These are phyloP conservation scores for Pachypsylla venusta DNA, from an alignment of 1,140 invertebrate genomes.

Conservation along the genomic window DNA sequence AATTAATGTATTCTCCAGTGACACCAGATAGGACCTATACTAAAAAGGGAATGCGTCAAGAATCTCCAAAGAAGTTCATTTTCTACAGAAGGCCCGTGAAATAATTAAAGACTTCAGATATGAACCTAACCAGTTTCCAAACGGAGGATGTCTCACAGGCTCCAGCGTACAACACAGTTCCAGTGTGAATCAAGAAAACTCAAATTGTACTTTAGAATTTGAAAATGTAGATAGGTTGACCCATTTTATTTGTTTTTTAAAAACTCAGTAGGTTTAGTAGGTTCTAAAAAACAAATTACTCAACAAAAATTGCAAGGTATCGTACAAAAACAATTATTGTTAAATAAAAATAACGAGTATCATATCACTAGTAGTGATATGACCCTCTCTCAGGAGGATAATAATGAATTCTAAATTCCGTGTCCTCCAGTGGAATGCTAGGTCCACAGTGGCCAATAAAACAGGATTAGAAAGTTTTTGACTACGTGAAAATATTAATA, in stretches of 20 bases:
- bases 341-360: neutral
- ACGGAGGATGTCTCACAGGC: neutral
- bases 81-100: neutral
- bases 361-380: neutral
- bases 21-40: neutral
- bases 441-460: conserved; percentile 7
- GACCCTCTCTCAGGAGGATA: no score
- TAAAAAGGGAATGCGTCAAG: neutral
- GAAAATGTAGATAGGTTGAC: neutral
- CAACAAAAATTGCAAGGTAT: neutral
- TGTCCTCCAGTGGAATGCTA: conserved; percentile 11
- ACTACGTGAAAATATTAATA: neutral
- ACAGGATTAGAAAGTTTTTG: neutral
- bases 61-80: neutral
- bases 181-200: neutral
- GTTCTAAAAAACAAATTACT: neutral
- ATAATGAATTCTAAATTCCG: neutral
- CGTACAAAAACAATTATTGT: neutral
- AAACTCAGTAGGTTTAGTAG: neutral
- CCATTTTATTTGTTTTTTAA: neutral
- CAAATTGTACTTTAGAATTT: neutral
- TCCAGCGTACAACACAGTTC: neutral
- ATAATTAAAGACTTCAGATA: neutral
- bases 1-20: neutral
- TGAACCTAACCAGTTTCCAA: neutral